Conservation (phyloP, 1,140 invertebrate genomes). For the Lepidostoma basale region DNA sequence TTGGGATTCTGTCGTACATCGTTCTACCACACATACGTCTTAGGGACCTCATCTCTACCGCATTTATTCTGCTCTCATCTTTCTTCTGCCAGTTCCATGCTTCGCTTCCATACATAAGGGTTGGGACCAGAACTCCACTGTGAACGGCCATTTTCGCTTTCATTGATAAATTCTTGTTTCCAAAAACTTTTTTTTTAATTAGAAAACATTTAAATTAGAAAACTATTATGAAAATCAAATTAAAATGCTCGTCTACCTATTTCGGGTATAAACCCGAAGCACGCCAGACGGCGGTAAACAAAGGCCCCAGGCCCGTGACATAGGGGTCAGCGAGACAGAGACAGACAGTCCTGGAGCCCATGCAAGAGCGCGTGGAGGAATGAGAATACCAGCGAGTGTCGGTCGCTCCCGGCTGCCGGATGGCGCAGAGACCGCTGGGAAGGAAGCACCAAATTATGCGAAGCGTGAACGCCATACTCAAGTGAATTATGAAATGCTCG, state of each 20-base stretch:
- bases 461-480: conserved; percentile 39
- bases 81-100: background rate
- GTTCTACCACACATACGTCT: no score
- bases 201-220: no score
- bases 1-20: no score
- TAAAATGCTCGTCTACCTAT: background rate
- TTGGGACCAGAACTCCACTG: background rate
- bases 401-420: background rate
- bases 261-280: background rate
- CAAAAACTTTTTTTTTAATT: no score
- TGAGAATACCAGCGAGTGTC: background rate
- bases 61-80: no score
- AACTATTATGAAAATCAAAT: no score
- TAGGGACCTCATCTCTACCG: no score
- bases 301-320: background rate
- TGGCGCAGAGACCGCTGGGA: conserved; percentile 7
- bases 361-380: background rate
- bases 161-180: no score
- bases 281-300: conserved; percentile 19
- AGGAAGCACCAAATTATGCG: conserved; percentile 39
- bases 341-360: background rate
- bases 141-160: no score
- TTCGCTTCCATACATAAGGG: background rate
- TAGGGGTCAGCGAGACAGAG: background rate
- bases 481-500: conserved; percentile 41